Base-by-base conservation (phyloP, 2,888 invertebrate species). In the Drosophila cognata region DNA sequence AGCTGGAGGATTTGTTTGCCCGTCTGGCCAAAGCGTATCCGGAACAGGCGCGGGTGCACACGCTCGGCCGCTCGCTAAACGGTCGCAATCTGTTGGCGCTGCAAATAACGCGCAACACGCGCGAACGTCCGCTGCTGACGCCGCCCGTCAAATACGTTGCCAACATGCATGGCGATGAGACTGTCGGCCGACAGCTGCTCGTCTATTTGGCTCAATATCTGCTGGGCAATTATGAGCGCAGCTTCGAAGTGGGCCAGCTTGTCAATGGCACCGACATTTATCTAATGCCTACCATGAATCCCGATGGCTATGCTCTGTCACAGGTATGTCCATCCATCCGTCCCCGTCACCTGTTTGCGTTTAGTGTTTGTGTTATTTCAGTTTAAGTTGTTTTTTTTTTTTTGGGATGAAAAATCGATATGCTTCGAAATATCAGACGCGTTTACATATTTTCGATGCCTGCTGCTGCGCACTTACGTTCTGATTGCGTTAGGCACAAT, bases 121-220 rank as follows among this genome's bases (percentile, higher is more conserved):
- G 87, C 10, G 84, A 91, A n/a, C 90, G 93, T 18, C 81, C 89
- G 94, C 94, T 93, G 92, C 95, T 91, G 94, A 96, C 97, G 83
- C 99, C 99, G 0, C 97, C 98, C 94, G 96, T 99, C 82, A 99
- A 99, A 92, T 97, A 97, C 94, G 97, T 99, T 70, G 98, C 97
- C 16, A 99, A 99, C 91, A 99, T 99, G 98, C 98, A 99, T 92
- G 99, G 99, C 4, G 98, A 99, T 91, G 99, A 99, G 93, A 95
- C 97, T 1, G 95, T 99, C 29, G 99, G 98, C 0, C 94, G 98
- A 48, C 96, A 98, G 92, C 92, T 98, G 77, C 94, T 98, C 81
- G 94, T 99, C 59, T 96, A 96, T 91, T 94, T 99, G 89, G 96
- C 97, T 0, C 95, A 97, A 84, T 96, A 98, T 93, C 94, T 99